A percentile compares a stretch with the other conserved stretches of the same genome.
phyloP scores from a whole-genome alignment of 37 sponge, comb jelly and placozoan species.

The Axinella damicornis region DNA sequence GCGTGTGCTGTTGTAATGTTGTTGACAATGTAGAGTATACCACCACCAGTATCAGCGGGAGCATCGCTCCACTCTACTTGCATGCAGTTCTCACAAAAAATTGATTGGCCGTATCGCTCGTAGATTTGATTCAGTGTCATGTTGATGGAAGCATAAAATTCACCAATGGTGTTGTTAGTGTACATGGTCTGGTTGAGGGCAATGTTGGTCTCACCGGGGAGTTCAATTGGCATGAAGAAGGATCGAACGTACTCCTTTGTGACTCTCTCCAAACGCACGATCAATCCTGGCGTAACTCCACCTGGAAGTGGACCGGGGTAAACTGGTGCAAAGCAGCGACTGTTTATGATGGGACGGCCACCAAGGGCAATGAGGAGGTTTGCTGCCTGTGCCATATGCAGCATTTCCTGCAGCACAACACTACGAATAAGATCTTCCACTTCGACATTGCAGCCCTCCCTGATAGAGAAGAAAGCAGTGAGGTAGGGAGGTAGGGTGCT shows the following conservation, averaged over 20 bases:
- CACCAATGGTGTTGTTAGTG: slow-evolving; percentile 59
- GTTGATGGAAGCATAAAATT: slow-evolving; percentile 55
- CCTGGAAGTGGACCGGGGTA: slow-evolving; percentile 54
- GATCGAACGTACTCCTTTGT: slow-evolving; percentile 20
- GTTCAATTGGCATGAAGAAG: slow-evolving; percentile 50
- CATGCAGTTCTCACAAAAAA: neutral
- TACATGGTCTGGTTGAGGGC: neutral
- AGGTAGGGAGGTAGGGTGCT: slow-evolving; percentile 52
- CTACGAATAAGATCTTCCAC: slow-evolving; percentile 20
- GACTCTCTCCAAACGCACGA: slow-evolving; percentile 20
- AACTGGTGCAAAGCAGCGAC: neutral
- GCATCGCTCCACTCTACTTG: slow-evolving; percentile 20
- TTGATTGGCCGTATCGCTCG: neutral
- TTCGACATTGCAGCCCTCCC: slow-evolving; percentile 42
- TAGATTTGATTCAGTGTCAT: slow-evolving; percentile 54
- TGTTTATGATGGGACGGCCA: slow-evolving; percentile 49
- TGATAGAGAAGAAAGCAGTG: slow-evolving; percentile 50
- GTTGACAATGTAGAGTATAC: slow-evolving; percentile 8
- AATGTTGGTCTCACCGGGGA: neutral
- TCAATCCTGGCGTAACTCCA: slow-evolving; percentile 31
- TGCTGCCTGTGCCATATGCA: slow-evolving; percentile 58
- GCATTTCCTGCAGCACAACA: slow-evolving; percentile 63
- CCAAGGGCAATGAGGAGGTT: slow-evolving; percentile 61
- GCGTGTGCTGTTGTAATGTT: slow-evolving; percentile 11
- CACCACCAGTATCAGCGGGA: neutral